Base-by-base conservation (phyloP, 2,888 invertebrate species). In the Notodonta dromedarius region DNA sequence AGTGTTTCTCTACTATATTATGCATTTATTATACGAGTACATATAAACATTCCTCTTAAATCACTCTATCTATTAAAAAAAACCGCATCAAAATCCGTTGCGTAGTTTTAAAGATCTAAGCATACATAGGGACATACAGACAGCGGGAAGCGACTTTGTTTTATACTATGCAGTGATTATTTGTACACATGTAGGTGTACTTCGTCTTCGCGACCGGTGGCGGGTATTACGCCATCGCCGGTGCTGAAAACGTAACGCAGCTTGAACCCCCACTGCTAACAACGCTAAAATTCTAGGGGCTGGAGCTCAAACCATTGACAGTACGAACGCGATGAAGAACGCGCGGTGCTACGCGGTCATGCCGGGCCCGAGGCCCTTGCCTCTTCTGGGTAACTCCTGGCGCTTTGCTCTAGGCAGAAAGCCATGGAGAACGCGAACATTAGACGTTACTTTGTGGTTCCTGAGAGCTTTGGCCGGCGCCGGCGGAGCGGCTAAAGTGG, bases 301-400 rank as follows among this genome's bases (percentile, higher is more conserved):
- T 87, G 89, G 77, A 82, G 81, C 62, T 76, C 75, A 67, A 58
- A 51, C 71, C 84, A 89, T 85, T 88, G 85, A 80, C 83, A 78
- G 76, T 76, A 73, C 74, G 73, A 67, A 76, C 87, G 88, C 85
- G 82, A 92, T 92, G 92, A 82, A 74, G 73, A 84, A 78, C 83
- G 89, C 89, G 81, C 91, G 93, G 80, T 85, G 88, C 74, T 97
- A 96, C 84, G 86, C 94, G 57, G 94, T 94, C 64, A 95, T 97
- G 81, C 97, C 97, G 5, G 97, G 97, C 24, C 97, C 97, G 16
- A 95, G 92, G 87, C 95, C 95, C 57, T 85, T 96, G 80, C 97
- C 97, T 0, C 61, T 97, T 56, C 89, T 97, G 57, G 97, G 97
- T 60, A 97, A 97, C 84, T 95, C 96, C 5, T 97, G 97, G 97